phyloP scores from a whole-genome alignment of 1,140 invertebrate genomes.

The Nasonia giraulti region DNA sequence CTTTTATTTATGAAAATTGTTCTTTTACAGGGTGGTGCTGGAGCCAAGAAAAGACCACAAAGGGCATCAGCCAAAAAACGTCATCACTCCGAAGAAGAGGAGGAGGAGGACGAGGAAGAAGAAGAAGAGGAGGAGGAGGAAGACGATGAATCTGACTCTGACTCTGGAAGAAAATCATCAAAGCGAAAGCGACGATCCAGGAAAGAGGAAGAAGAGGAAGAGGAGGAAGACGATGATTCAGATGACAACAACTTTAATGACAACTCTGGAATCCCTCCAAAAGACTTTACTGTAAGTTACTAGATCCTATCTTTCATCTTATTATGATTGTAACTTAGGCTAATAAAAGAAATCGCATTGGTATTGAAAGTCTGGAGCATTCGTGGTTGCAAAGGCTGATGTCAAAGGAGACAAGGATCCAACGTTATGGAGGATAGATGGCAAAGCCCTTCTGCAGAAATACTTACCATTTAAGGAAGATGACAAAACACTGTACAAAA shows the following conservation, averaged over 20 bases:
- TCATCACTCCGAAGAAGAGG: conserved; percentile 68
- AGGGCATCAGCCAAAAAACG: conserved; percentile 69
- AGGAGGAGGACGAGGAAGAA: conserved; percentile 70
- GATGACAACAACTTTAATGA: conserved; percentile 71
- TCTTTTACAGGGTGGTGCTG: conserved; percentile 11
- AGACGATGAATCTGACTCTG: conserved; percentile 68
- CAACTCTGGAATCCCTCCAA: conserved; percentile 67
- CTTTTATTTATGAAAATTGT: not conserved
- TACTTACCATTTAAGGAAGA: conserved; percentile 83
- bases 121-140: conserved; percentile 72
- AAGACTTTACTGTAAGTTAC: conserved; percentile 71
- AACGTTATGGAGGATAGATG: conserved; percentile 87
- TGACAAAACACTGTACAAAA: conserved; percentile 82
- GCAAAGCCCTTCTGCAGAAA: conserved; percentile 85
- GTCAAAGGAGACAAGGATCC: conserved; percentile 77
- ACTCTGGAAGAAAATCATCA: conserved; percentile 67
- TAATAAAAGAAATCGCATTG: conserved; percentile 30
- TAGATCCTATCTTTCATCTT: conserved; percentile 18
- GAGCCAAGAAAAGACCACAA: conserved; percentile 64
- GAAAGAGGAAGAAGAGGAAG: conserved; percentile 73
- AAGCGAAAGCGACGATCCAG: conserved; percentile 69
- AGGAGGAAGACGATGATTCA: conserved; percentile 73
- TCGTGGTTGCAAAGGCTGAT: conserved; percentile 81
- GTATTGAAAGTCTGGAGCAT: conserved; percentile 79
- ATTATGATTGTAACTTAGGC: conserved; percentile 10